A percentile compares a stretch with the other conserved stretches of the same genome.
Evolutionary conservation across 1,140 invertebrate species (phyloP).

Genomic region (Paraescarpia echinospica): DNA sequence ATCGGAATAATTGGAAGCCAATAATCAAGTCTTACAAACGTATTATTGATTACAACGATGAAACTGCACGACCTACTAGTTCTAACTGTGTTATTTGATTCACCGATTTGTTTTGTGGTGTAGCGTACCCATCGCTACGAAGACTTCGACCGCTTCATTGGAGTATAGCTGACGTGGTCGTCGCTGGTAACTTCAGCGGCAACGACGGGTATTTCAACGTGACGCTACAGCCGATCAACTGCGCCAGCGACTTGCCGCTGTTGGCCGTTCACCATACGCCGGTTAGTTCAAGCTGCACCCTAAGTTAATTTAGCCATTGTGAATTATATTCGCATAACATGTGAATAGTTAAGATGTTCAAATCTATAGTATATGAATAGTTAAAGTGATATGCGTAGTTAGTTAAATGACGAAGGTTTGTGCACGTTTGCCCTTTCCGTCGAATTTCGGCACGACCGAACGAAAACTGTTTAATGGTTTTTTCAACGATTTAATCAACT

Average conservation of each 20-base stretch:
- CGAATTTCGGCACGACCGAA: too few relatives aligned
- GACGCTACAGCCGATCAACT: neutral
- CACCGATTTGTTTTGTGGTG: neutral
- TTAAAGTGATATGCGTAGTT: too few relatives aligned
- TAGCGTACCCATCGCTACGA: neutral
- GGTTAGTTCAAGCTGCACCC: neutral
- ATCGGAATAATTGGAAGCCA: too few relatives aligned
- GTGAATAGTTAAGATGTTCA: too few relatives aligned
- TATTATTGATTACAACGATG: neutral
- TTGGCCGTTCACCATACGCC: neutral
- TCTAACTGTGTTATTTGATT: neutral
- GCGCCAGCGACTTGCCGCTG: slow-evolving; percentile 6
- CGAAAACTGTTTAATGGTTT: too few relatives aligned
- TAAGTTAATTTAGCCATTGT: too few relatives aligned
- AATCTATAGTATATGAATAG: neutral
- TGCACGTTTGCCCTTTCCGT: too few relatives aligned
- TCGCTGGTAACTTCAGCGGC: neutral
- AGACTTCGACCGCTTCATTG: neutral
- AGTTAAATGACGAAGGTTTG: too few relatives aligned
- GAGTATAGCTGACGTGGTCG: neutral
- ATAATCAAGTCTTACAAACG: neutral
- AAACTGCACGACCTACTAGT: neutral
- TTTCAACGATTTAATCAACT: too few relatives aligned
- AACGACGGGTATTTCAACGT: neutral
- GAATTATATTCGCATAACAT: neutral